phyloP scores from a whole-genome alignment of 2,797 vertebrate species.

The Choloepus didactylus region DNA sequence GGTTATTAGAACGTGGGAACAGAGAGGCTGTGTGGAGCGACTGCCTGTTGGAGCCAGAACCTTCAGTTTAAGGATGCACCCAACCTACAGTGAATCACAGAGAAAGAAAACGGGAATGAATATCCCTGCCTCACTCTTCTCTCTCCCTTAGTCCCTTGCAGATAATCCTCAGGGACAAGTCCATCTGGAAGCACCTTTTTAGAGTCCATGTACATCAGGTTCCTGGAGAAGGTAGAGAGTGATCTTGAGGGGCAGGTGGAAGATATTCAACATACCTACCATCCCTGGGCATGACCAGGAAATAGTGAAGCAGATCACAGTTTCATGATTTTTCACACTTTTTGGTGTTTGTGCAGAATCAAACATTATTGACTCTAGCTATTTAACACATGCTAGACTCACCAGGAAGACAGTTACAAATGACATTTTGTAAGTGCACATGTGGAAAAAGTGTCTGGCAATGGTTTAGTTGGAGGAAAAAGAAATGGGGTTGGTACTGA shows the following conservation, averaged over 20 bases:
- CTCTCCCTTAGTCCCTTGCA: not conserved
- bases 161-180: not conserved
- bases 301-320: not conserved
- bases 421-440: not conserved
- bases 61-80: not conserved
- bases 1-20: not conserved
- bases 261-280: not conserved
- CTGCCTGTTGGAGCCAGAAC: not conserved
- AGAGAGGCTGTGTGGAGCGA: not conserved
- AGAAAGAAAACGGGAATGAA: not conserved
- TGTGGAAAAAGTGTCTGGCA: not conserved
- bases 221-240: not conserved
- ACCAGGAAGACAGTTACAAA: constrained; percentile 51
- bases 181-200: not conserved
- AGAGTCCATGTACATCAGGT: no score
- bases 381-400: constrained; percentile 50
- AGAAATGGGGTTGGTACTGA: not conserved
- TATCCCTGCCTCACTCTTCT: not conserved
- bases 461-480: not conserved
- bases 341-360: not conserved
- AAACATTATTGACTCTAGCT: not conserved
- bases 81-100: not conserved
- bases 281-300: fast-evolving
- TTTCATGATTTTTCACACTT: not conserved
- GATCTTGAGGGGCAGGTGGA: not conserved